Evolutionary conservation across 2,797 vertebrate genomes (phyloP), one percentile per base, ranked within the genome.

Genomic region (Gallirallus australis): DNA sequence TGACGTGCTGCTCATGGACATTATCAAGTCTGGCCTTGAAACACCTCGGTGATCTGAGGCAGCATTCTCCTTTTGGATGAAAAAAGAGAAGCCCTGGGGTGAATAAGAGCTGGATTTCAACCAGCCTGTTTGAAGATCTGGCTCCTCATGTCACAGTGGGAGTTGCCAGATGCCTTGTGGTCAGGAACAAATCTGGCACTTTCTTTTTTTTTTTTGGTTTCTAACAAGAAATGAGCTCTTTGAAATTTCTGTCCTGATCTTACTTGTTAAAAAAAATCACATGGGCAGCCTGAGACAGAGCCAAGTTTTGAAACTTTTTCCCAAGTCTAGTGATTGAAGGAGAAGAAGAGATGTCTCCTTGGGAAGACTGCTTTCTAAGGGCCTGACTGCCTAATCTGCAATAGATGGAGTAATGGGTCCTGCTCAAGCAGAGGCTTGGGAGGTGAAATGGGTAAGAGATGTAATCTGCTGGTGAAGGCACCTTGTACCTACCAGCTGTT

Each of bases 171-270:
- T 82, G 83, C 82, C 91, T 96, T 1, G 0, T 75, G 89, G 95
- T 80, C 87, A 94, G 84, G 87, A 95, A 73, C 78, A 97, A 87
- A 94, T 77, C 78, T 85, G 78, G 28, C 33, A 72, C 8, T 12
- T 19, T 25, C 37, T 48, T 33, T 15, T 33, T 45, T 61, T 57
- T 75, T 28, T 23, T 14, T 28, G 7, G 39, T 76, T 95, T 89
- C 84, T 93, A 87, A 66, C 71, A 87, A 63, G 57, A 92, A 56
- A 30, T 33, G 68, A 97, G 65, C 45, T 91, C 91, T 97, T 94
- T 90, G 94, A 96, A 95, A 91, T 81, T 68, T 65, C 77, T 93
- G 90, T 33, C 84, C 73, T 88, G 91, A 87, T 78, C 86, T 71
- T 77, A 81, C 90, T 83, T 86, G 82, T 71, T 80, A 68, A 93